Evolutionary conservation across 1,140 invertebrate genomes (phyloP).

Genomic region (Potamilus streckersoni): DNA sequence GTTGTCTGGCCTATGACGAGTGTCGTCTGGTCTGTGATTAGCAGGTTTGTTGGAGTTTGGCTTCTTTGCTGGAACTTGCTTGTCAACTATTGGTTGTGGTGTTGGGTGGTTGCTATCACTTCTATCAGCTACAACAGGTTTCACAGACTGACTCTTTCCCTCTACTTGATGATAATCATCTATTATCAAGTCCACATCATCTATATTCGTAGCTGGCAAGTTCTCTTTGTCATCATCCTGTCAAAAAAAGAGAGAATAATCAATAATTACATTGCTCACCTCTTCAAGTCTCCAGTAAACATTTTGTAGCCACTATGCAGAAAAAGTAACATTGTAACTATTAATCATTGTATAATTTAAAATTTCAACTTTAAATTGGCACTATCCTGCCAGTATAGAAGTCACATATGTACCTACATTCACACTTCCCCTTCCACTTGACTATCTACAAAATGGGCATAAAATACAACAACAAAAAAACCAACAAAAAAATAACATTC

Average conservation of each 20-base stretch:
- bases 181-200: constrained; percentile 54
- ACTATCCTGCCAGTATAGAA: no score
- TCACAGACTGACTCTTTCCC: not conserved
- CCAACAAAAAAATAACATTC: not conserved
- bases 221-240: constrained; percentile 59
- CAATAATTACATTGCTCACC: no score
- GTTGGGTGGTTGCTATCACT: no score
- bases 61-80: no score
- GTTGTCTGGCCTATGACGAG: no score
- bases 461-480: not conserved
- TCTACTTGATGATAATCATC: constrained; percentile 37
- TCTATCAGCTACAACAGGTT: not conserved
- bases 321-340: no score
- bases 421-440: no score
- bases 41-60: no score
- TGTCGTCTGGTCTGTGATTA: no score
- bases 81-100: no score
- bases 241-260: constrained; percentile 6
- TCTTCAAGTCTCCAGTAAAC: not conserved
- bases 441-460: not conserved
- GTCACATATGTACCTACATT: not conserved
- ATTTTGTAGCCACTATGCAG: not conserved
- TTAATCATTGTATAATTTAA: no score
- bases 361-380: no score
- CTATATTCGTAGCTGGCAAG: constrained; percentile 52